phyloP scores from a whole-genome alignment of 2,797 vertebrate species.

The Gallirallus australis region DNA sequence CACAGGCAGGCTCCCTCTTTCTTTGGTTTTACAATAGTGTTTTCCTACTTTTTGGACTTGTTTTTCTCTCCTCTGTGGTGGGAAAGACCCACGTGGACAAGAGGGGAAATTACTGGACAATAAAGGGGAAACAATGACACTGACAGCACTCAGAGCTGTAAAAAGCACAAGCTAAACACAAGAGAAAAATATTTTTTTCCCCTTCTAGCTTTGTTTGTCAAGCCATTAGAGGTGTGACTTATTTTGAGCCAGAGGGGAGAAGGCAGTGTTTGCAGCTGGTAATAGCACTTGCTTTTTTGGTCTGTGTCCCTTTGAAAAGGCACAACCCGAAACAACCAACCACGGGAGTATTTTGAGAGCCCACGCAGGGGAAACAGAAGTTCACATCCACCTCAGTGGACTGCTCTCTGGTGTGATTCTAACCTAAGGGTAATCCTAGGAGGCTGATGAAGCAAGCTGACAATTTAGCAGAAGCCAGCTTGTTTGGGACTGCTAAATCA shows the following conservation, averaged over 20 bases:
- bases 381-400: background rate
- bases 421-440: background rate
- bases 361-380: background rate
- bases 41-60: slow-evolving; percentile 61
- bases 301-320: background rate
- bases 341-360: background rate
- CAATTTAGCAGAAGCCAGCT: background rate
- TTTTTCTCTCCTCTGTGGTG: slow-evolving; percentile 61
- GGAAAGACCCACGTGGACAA: slow-evolving; percentile 55
- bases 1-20: slow-evolving; percentile 41
- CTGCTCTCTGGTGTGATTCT: background rate
- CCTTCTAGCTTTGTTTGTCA: slow-evolving; percentile 43
- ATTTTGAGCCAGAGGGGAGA: background rate
- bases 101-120: slow-evolving; percentile 67
- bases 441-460: background rate
- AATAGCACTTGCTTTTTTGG: background rate
- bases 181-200: slow-evolving; percentile 46
- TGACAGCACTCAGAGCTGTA: slow-evolving; percentile 46
- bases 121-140: slow-evolving; percentile 68
- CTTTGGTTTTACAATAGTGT: slow-evolving; percentile 59
- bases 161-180: slow-evolving; percentile 62
- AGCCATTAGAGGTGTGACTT: slow-evolving; percentile 15
- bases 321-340: background rate
- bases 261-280: background rate
- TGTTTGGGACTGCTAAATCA: background rate